Conservation (phyloP, 2,888 invertebrate genomes). For the Coenonympha glycerion region DNA sequence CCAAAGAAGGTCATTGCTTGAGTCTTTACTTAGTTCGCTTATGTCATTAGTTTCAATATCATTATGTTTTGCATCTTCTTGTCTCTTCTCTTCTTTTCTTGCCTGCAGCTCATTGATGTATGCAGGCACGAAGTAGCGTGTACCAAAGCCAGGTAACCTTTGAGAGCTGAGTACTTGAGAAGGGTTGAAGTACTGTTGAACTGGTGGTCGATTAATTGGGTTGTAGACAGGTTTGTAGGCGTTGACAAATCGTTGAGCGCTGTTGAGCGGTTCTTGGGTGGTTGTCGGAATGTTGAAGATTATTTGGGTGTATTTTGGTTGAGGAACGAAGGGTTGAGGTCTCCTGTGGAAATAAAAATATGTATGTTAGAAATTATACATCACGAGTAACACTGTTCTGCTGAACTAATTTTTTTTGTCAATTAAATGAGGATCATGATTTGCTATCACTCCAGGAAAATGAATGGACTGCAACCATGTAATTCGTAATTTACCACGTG, state of each 20-base stretch:
- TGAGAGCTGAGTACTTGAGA: conserved; percentile 57
- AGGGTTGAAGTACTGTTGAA: conserved; percentile 46
- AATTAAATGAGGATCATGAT: too few relatives aligned
- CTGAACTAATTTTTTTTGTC: not conserved
- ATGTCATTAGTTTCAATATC: conserved; percentile 53
- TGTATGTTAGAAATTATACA: not conserved
- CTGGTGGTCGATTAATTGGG: conserved; percentile 38
- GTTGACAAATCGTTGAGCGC: conserved; percentile 63
- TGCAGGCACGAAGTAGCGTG: conserved; percentile 59
- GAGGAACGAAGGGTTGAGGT: conserved; percentile 59
- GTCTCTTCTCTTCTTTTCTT: conserved; percentile 37
- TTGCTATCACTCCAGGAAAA: too few relatives aligned
- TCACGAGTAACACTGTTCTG: not conserved
- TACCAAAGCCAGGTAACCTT: conserved; percentile 57
- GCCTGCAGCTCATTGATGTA: conserved; percentile 40
- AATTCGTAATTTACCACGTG: too few relatives aligned
- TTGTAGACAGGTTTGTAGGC: conserved; percentile 51
- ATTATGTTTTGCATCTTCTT: conserved; percentile 59
- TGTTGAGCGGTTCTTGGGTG: conserved; percentile 44
- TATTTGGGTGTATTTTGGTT: conserved; percentile 61
- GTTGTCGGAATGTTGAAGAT: conserved; percentile 41
- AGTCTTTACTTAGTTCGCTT: conserved; percentile 38
- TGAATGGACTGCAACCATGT: too few relatives aligned
- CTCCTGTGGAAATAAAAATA: conserved; percentile 45
- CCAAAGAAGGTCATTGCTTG: conserved; percentile 56